Percentiles rank a stretch among this genome's conserved stretches.
Evolutionary conservation across 2,797 vertebrate genomes (phyloP).

Genomic region (Clarias laeviceps): DNA sequence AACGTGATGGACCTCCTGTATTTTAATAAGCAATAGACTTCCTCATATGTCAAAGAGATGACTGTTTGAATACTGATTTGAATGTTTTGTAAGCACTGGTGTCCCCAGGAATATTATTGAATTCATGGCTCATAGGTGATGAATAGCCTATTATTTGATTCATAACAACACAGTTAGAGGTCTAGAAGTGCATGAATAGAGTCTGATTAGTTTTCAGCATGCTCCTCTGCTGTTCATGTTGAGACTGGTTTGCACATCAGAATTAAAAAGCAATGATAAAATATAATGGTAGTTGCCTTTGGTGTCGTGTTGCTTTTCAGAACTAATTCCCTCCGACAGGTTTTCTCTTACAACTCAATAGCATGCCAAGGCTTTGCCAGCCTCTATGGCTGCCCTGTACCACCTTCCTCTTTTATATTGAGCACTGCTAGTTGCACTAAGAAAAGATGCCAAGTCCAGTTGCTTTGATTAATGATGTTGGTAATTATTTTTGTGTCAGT

Average conservation of each 20-base stretch:
- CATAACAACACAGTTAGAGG: constrained; percentile 36
- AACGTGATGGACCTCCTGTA: constrained; percentile 15
- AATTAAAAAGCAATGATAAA: constrained; percentile 51
- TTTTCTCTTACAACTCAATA: neutral
- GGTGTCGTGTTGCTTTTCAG: constrained; percentile 24
- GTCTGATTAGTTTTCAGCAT: constrained; percentile 38
- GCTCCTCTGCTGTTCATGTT: constrained; percentile 1
- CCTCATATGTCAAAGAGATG: constrained; percentile 17
- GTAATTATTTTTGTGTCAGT: constrained; percentile 24
- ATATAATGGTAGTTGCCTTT: constrained; percentile 26
- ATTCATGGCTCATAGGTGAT: constrained; percentile 27
- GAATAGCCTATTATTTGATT: constrained; percentile 43
- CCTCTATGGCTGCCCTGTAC: constrained; percentile 26
- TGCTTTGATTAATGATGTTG: constrained; percentile 26
- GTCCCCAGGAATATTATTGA: constrained; percentile 27
- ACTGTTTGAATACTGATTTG: constrained; percentile 20
- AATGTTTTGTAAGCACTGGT: constrained; percentile 19
- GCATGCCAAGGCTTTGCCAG: neutral
- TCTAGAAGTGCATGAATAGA: constrained; percentile 19
- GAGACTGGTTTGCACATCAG: constrained; percentile 35
- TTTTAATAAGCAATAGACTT: constrained; percentile 13
- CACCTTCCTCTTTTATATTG: constrained; percentile 37
- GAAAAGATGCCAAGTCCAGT: constrained; percentile 19
- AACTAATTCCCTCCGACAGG: constrained; percentile 57
- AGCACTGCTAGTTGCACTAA: constrained; percentile 30